A percentile compares a stretch with the other conserved stretches of the same genome.
Conservation (phyloP, 2,797 vertebrate species). For the Poecilia wingei region DNA sequence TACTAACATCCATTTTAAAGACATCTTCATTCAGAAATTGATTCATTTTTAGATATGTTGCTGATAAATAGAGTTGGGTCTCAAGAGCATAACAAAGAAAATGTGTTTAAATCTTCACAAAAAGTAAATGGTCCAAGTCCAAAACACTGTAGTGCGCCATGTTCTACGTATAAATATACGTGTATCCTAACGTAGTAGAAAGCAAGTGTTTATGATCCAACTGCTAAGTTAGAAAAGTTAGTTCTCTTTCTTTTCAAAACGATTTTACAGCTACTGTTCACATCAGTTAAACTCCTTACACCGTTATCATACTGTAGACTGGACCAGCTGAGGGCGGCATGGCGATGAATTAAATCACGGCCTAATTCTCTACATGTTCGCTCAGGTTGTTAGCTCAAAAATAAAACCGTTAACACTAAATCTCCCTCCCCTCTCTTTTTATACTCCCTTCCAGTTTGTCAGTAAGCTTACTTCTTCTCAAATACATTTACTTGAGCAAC, state of each 20-base stretch:
- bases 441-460: not conserved
- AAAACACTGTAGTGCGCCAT: not conserved
- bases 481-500: too few species aligned
- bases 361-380: not conserved
- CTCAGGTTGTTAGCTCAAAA: constrained; percentile 33
- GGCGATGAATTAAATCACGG: not conserved
- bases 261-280: not conserved
- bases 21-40: not conserved
- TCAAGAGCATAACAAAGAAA: not conserved
- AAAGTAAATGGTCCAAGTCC: not conserved
- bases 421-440: constrained; percentile 49
- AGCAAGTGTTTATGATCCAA: not conserved
- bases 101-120: not conserved
- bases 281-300: not conserved
- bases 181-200: not conserved
- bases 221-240: not conserved
- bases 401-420: constrained; percentile 42
- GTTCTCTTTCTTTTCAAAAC: not conserved
- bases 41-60: not conserved
- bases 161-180: not conserved
- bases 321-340: not conserved
- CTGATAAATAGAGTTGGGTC: not conserved
- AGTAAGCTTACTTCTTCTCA: not conserved
- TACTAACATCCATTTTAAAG: not conserved
- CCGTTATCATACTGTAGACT: not conserved